phyloP scores from a whole-genome alignment of 92 coral and sea anemone genomes.

The Actinostola sp. region DNA sequence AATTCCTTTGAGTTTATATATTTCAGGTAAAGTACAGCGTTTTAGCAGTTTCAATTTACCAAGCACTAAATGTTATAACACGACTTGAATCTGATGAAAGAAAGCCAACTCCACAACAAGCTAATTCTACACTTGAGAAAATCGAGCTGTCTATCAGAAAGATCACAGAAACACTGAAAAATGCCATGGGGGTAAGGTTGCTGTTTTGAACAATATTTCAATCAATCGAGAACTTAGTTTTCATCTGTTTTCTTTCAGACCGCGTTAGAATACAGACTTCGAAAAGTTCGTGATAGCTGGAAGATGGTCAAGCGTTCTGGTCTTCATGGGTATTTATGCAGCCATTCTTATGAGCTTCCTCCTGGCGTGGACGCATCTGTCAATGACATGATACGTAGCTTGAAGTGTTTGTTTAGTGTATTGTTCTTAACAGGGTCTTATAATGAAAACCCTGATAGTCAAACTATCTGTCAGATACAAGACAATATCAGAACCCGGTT shows the following conservation, averaged over 20 bases:
- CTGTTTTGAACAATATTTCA: background rate
- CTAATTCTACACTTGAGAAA: constrained; percentile 53
- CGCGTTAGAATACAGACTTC: constrained; percentile 73
- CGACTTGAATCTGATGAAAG: constrained; percentile 37
- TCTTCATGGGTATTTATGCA: constrained; percentile 52
- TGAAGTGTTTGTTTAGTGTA: constrained; percentile 78
- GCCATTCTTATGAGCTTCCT: constrained; percentile 59
- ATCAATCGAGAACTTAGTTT: background rate
- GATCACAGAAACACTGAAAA: constrained; percentile 51
- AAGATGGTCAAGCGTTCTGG: constrained; percentile 81
- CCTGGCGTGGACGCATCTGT: constrained; percentile 84
- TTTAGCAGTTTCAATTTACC: constrained; percentile 62
- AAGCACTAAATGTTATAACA: constrained; percentile 45
- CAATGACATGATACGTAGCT: constrained; percentile 67
- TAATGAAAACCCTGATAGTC: constrained; percentile 51
- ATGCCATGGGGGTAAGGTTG: constrained; percentile 65
- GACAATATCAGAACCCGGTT: constrained; percentile 77
- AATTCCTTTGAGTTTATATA: background rate
- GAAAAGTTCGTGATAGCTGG: constrained; percentile 87
- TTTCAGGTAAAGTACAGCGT: constrained; percentile 64
- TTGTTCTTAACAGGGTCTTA: constrained; percentile 70
- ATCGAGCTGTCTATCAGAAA: constrained; percentile 49
- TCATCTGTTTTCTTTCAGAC: constrained; percentile 44
- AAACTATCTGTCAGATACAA: constrained; percentile 76
- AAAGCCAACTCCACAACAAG: constrained; percentile 52